Conservation (phyloP, 2,797 vertebrate species). For the Psittacula derbiana region DNA sequence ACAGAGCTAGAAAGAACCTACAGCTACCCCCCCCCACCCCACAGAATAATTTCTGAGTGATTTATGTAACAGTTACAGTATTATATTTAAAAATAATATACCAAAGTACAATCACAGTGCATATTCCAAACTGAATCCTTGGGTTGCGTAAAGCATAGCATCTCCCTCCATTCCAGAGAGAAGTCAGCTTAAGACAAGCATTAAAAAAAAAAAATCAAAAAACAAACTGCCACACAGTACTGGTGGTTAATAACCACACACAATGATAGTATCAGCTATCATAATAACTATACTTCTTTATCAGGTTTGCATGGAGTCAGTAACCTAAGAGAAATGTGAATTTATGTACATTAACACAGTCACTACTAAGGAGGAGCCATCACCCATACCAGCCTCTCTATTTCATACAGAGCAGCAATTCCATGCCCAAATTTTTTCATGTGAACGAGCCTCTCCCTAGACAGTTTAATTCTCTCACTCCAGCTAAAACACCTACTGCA, state of each 20-base stretch:
- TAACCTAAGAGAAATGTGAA: not conserved
- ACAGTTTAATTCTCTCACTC: not conserved
- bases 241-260: not conserved
- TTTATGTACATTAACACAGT: not conserved
- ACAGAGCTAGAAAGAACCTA: not conserved
- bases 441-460: not conserved
- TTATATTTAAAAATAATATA: not conserved
- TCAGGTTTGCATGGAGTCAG: not conserved
- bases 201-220: not conserved
- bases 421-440: not conserved
- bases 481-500: not conserved
- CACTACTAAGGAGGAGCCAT: not conserved
- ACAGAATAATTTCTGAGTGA: not conserved
- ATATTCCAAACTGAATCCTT: not conserved
- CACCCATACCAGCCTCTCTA: not conserved
- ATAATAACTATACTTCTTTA: not conserved
- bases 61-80: not conserved
- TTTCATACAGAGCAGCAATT: not conserved
- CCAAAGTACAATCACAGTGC: not conserved
- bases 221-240: not conserved
- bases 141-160: not conserved
- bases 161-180: not conserved
- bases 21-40: fast-evolving
- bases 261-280: fast-evolving
- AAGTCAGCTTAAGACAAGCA: not conserved